Percentiles rank a stretch among this genome's conserved stretches.
phyloP scores from a whole-genome alignment of 1,140 invertebrate species.

The Ceratina australensis region DNA sequence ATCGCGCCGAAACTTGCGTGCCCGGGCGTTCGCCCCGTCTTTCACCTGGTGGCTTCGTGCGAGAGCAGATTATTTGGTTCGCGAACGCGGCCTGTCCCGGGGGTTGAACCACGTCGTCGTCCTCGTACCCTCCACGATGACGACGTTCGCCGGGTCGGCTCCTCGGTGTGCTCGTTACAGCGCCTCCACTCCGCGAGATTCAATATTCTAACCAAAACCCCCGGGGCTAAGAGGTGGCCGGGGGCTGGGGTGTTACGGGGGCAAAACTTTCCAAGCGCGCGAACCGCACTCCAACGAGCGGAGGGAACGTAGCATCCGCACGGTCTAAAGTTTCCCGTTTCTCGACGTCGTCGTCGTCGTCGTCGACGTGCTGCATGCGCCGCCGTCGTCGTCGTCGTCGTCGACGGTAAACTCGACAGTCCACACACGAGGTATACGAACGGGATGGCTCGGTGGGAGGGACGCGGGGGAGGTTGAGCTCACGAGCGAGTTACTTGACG shows the following conservation, averaged over 20 bases:
- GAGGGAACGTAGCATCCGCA: constrained; percentile 46
- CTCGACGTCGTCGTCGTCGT: constrained; percentile 35
- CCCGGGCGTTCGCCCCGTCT: neutral
- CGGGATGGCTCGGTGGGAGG: neutral
- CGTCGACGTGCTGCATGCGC: constrained; percentile 1
- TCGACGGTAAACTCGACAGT: constrained; percentile 71
- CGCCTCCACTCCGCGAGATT: constrained; percentile 76
- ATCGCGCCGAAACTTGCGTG: neutral
- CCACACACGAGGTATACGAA: constrained; percentile 66
- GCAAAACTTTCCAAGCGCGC: constrained; percentile 74
- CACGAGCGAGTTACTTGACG: constrained; percentile 71
- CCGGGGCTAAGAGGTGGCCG: constrained; percentile 70
- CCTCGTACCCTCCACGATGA: constrained; percentile 38
- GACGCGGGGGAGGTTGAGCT: neutral
- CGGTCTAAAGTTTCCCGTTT: constrained; percentile 71
- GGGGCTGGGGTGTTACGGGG: constrained; percentile 44
- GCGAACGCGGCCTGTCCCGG: constrained; percentile 38
- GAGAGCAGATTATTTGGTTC: constrained; percentile 60
- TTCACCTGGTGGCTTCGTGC: constrained; percentile 25
- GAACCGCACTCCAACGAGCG: constrained; percentile 40
- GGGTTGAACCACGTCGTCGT: neutral
- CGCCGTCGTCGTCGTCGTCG: constrained; percentile 57
- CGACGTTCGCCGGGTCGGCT: constrained; percentile 57
- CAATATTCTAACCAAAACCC: constrained; percentile 80
- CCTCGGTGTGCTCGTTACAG: constrained; percentile 74